Conservation (phyloP, 2,888 invertebrate species). For the Troides oblongomaculatus region DNA sequence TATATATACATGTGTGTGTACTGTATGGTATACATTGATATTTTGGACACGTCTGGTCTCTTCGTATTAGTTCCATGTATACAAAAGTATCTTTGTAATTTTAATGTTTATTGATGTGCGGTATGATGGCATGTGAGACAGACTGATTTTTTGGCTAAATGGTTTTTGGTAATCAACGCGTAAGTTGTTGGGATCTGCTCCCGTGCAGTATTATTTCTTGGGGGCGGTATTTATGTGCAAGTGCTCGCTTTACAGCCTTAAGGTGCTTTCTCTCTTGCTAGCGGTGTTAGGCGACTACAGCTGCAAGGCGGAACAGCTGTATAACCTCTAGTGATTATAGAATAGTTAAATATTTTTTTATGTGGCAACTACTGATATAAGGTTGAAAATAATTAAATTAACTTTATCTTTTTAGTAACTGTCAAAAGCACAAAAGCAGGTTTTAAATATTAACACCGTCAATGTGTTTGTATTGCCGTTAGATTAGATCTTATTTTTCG, state of each 20-base stretch:
- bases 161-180: conserved; percentile 36
- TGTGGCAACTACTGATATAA: too few relatives aligned
- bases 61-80: conserved; percentile 71
- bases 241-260: not conserved
- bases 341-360: too few relatives aligned
- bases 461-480: too few relatives aligned
- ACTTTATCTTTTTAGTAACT: too few relatives aligned
- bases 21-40: conserved; percentile 42
- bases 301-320: too few relatives aligned
- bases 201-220: conserved; percentile 56
- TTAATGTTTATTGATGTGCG: conserved; percentile 61
- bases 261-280: not conserved
- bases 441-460: too few relatives aligned
- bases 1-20: not conserved
- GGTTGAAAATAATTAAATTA: too few relatives aligned
- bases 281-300: too few relatives aligned
- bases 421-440: too few relatives aligned
- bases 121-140: conserved; percentile 54
- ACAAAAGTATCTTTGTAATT: conserved; percentile 68
- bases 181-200: conserved; percentile 45
- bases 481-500: too few relatives aligned
- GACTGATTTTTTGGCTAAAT: conserved; percentile 60
- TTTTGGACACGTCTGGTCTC: conserved; percentile 63
- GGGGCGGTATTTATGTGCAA: conserved; percentile 49
- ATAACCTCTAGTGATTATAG: too few relatives aligned